phyloP scores from a whole-genome alignment of 2,888 invertebrate genomes.

The Rotaria sp. region DNA sequence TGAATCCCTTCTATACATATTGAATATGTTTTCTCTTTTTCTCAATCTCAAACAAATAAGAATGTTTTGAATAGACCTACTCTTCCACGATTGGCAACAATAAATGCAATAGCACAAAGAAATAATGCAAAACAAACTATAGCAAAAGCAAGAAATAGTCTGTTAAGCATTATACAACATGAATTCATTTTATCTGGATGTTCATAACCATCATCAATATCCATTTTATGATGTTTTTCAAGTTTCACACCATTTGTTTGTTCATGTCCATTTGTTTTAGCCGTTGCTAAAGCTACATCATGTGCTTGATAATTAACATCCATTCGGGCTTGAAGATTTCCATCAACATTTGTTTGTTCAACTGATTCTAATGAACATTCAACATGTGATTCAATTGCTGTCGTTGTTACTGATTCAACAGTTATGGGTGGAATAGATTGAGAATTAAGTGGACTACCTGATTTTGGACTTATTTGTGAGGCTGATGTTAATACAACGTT shows the following conservation, averaged over 20 bases:
- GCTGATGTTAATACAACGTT: background rate
- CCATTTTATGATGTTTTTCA: background rate
- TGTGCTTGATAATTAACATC: background rate
- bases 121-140: constrained; percentile 12
- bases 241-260: background rate
- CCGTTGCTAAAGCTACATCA: background rate
- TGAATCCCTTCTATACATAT: background rate
- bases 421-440: background rate
- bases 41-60: background rate
- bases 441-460: background rate
- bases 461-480: background rate
- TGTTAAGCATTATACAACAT: background rate
- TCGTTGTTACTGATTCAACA: background rate
- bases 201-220: background rate
- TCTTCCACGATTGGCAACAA: background rate
- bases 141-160: background rate
- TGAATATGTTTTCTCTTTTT: background rate
- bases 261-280: background rate
- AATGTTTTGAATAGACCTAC: background rate
- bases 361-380: background rate
- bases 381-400: background rate
- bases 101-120: background rate
- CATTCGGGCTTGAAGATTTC: background rate
- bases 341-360: background rate
- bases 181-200: background rate